phyloP scores from a whole-genome alignment of 2,113 vertebrate genomes.

The Delphinapterus leucas region DNA sequence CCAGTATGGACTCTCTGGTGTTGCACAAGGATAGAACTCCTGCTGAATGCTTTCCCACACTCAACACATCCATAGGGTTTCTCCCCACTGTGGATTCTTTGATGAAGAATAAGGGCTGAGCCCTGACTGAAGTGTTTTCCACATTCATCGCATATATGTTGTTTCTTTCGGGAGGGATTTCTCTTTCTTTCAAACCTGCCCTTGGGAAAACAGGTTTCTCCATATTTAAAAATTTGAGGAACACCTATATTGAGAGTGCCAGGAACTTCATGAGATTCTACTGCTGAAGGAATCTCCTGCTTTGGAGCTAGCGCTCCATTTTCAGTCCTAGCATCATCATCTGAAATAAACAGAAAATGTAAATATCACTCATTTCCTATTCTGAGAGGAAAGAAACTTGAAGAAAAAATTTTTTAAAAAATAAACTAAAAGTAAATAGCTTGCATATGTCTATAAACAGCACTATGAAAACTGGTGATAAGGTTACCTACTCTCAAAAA shows the following conservation, averaged over 20 bases:
- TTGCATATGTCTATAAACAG: background rate
- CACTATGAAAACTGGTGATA: background rate
- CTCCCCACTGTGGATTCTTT: slow-evolving; percentile 73
- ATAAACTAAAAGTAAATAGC: background rate
- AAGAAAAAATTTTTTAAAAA: background rate
- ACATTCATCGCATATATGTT: slow-evolving; percentile 78
- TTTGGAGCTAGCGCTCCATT: slow-evolving; percentile 69
- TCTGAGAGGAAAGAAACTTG: background rate
- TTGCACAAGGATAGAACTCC: slow-evolving; percentile 79
- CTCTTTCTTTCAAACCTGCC: slow-evolving; percentile 78
- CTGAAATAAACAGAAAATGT: slow-evolving; percentile 71
- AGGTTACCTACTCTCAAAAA: background rate
- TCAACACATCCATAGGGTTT: slow-evolving; percentile 75
- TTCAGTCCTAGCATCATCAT: slow-evolving; percentile 70
- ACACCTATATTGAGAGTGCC: slow-evolving; percentile 67
- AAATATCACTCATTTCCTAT: slow-evolving; percentile 27
- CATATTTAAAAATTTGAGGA: slow-evolving; percentile 75
- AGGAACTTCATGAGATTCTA: slow-evolving; percentile 64
- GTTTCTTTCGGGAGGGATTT: slow-evolving; percentile 75
- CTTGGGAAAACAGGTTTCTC: slow-evolving; percentile 76
- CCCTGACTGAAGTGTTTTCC: slow-evolving; percentile 80
- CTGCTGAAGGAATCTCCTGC: slow-evolving; percentile 63
- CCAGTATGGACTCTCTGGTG: slow-evolving; percentile 78
- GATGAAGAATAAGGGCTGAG: slow-evolving; percentile 77
- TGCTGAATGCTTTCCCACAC: slow-evolving; percentile 78